Evolutionary conservation across 2,113 vertebrate species (phyloP), one percentile per base, ranked within the genome.

Genomic region (Vanacampus margaritifer): DNA sequence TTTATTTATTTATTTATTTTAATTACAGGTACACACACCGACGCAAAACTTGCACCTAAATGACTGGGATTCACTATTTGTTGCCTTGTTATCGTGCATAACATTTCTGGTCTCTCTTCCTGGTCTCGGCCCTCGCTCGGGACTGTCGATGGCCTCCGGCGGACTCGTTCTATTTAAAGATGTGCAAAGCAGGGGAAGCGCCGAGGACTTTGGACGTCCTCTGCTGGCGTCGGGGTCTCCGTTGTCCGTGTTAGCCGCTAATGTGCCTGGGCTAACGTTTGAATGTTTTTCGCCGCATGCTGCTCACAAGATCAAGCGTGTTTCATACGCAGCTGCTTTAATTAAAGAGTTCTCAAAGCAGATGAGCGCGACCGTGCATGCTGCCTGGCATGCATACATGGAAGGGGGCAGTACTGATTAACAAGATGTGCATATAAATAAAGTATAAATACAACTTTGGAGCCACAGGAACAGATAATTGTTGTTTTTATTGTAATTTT

Each of bases 261-360:
- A 87, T 83, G 83, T 79, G 51, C 65, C 65, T 69, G 69, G 76
- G 68, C 79, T 82, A 67, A 69, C 67, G 57, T 79, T 85, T 85
- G 79, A 80, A 85, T 89, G 72, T 74, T 60, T 74, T 82, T 83
- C n/a, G 73, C 88, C 85, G 62, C 74, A 75, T 79, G 84, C 78
- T 82, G 78, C 70, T 80, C 62, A 39, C 73, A 67, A 61, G 19
- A 46, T 74, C 79, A 79, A 79, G 37, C 78, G 68, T 56, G 16
- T 77, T 81, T 78, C 71, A 71, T 71, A 65, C 54, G 72, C 61
- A 39, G 21, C 19, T 10, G 21, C 8, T 59, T n/a, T 11, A 36
- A 59, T n/a, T n/a, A n/a, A n/a, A n/a, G n/a, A n/a, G n/a, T n/a
- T n/a, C n/a, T n/a, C n/a, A n/a, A n/a, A n/a, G 17, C 16, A 26